phyloP scores from a whole-genome alignment of 1,140 invertebrate genomes.

The Drosophila hydei region DNA sequence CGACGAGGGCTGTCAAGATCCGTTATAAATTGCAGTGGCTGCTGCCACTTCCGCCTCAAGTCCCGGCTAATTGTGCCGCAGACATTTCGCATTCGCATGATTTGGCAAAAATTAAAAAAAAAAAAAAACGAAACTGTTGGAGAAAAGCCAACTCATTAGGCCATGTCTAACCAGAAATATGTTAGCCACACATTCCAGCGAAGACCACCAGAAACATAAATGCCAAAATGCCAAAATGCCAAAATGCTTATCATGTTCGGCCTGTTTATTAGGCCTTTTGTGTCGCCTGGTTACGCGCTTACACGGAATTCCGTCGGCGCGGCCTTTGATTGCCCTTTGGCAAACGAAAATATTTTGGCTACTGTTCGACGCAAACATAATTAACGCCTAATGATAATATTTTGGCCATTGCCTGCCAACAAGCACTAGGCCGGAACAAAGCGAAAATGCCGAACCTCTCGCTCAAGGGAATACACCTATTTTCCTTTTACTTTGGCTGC shows the following conservation, averaged over 20 bases:
- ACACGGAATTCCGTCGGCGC: slow-evolving; percentile 30
- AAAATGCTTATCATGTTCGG: slow-evolving; percentile 43
- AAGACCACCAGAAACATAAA: slow-evolving; percentile 28
- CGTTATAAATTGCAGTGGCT: slow-evolving; percentile 72
- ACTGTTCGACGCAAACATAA: slow-evolving; percentile 48
- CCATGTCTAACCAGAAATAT: slow-evolving; percentile 8
- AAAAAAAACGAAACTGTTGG: slow-evolving; percentile 5
- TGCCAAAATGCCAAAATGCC: slow-evolving; percentile 23
- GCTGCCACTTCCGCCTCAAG: slow-evolving; percentile 45
- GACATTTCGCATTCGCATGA: slow-evolving; percentile 27
- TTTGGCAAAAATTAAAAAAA: slow-evolving; percentile 33
- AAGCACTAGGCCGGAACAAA: background rate
- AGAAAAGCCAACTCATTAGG: slow-evolving; percentile 20
- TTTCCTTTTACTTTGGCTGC: too few species aligned
- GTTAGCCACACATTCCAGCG: slow-evolving; percentile 37
- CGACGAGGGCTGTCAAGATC: slow-evolving; percentile 18
- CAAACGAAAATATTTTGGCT: slow-evolving; percentile 45
- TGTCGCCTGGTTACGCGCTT: slow-evolving; percentile 40
- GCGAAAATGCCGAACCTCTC: slow-evolving; percentile 1
- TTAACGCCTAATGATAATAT: slow-evolving; percentile 55
- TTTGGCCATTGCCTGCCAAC: slow-evolving; percentile 15
- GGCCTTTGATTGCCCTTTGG: slow-evolving; percentile 16
- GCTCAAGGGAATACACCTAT: slow-evolving; percentile 24
- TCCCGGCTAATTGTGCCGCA: slow-evolving; percentile 48
- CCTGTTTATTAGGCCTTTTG: slow-evolving; percentile 39